Evolutionary conservation across 2,113 vertebrate genomes (phyloP).

Genomic region (Oplegnathus fasciatus): DNA sequence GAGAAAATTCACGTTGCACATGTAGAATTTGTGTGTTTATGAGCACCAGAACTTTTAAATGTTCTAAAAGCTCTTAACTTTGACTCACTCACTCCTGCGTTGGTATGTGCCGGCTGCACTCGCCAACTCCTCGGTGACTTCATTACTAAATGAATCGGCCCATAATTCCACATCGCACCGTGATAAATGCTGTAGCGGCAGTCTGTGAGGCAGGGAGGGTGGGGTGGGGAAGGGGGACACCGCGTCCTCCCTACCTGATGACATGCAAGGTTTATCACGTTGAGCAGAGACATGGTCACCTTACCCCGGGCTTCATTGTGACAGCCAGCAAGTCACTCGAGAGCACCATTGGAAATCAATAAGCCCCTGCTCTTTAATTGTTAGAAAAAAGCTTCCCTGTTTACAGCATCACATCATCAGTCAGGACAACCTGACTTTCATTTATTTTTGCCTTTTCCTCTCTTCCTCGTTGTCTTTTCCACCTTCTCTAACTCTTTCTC

Average conservation of each 20-base stretch:
- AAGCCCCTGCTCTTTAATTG: constrained; percentile 87
- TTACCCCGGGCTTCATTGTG: constrained; percentile 90
- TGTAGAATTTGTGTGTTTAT: background rate
- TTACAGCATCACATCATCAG: constrained; percentile 82
- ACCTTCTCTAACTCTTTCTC: constrained; percentile 24
- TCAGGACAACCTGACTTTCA: constrained; percentile 83
- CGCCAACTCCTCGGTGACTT: constrained; percentile 57
- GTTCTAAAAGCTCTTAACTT: constrained; percentile 39
- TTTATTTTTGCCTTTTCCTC: constrained; percentile 63
- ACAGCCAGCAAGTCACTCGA: constrained; percentile 90
- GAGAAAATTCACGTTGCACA: background rate
- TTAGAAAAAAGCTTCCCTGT: constrained; percentile 80
- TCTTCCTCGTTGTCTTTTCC: constrained; percentile 14
- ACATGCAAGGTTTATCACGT: constrained; percentile 79
- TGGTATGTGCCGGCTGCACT: constrained; percentile 20
- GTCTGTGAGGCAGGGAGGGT: constrained; percentile 12
- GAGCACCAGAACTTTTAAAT: constrained; percentile 18
- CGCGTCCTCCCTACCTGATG: constrained; percentile 79
- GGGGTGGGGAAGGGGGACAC: constrained; percentile 48
- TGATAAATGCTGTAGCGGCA: constrained; percentile 53
- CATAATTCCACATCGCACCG: constrained; percentile 45
- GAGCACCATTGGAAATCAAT: constrained; percentile 94
- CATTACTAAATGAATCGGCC: constrained; percentile 74
- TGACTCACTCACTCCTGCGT: constrained; percentile 12
- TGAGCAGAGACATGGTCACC: constrained; percentile 90